Base-by-base conservation (phyloP, 2,113 vertebrate genomes). In the Psephotus haematonotus region DNA sequence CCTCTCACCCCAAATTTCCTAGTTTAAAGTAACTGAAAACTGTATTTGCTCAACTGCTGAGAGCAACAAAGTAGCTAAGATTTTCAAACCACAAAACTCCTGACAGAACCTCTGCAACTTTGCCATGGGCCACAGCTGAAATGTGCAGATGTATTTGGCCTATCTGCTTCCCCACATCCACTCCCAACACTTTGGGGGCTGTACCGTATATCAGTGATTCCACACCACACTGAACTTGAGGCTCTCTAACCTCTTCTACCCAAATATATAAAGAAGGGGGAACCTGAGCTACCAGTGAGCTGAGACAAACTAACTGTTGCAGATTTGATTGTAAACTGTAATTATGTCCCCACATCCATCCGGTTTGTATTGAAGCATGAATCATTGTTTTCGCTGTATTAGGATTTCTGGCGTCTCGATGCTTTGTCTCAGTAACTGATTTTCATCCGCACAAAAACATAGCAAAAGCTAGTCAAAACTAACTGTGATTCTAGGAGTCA, bases 361-460 rank as follows among this genome's bases (percentile, higher is more conserved):
- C 0, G 0, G 24, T 50, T 74, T 55, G 37, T 74, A 59, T 41
- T 39, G 27, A 31, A 60, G 23, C 43, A 44, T 25, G 31, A 95
- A 87, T 39, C 19, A 7, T 2, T 69, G 41, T 44, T 81, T 92
- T 67, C 29, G 44, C 65, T 2, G 1, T 19, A 71, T 47, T 69
- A 35, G 0, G 1, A 31, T 49, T 75, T 52, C 52, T 39, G 11
- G 18, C 1, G 0, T 44, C 47, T 75, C 3, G 0, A 33, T 44
- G 28, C 17, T 86, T 84, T 63, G 37, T 64, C 50, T 17, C 22
- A 59, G 22, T 75, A 41, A 74, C 3, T 55, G 13, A 63, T 50
- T 57, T 57, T 76, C n/a, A 82, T 47, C 35, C 4, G 1, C 29
- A 47, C 29, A 72, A 47, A 85, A 91, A 33, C 10, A 0, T 3